Evolutionary conservation across 30 jellyfish, hydroid and myxozoan species (phyloP).

Genomic region (Turritopsis rubra): DNA sequence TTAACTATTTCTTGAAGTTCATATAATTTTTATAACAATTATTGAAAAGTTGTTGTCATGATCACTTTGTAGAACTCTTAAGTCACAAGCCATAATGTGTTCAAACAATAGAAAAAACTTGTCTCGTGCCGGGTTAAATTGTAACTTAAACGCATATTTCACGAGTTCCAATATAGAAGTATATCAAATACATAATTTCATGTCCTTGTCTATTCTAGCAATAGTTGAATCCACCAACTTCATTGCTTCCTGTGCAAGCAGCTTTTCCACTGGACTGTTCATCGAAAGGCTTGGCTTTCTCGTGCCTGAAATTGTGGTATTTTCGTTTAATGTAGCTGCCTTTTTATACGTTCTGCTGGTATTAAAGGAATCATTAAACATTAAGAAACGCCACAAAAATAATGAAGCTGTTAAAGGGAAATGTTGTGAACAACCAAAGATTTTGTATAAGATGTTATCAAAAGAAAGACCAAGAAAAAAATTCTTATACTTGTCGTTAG

Average conservation of each 20-base stretch:
- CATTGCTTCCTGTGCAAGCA: constrained; percentile 46
- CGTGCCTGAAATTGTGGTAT: constrained; percentile 40
- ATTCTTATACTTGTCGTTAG: neutral
- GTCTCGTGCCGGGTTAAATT: too few relatives aligned
- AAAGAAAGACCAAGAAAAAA: neutral
- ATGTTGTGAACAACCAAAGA: constrained; percentile 1
- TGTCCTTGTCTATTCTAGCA: constrained; percentile 22
- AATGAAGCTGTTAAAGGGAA: neutral
- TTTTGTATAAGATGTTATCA: neutral
- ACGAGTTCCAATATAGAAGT: neutral
- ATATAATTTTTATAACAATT: constrained; percentile 20
- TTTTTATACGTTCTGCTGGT: constrained; percentile 41
- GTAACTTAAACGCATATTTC: neutral
- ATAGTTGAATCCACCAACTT: constrained; percentile 54
- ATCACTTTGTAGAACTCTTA: constrained; percentile 30
- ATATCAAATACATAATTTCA: neutral
- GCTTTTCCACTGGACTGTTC: constrained; percentile 46
- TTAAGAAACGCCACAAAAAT: neutral
- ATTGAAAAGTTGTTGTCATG: constrained; percentile 38
- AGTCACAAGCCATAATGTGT: neutral
- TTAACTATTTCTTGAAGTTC: too few relatives aligned
- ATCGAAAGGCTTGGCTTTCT: constrained; percentile 36
- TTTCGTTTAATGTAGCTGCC: constrained; percentile 29
- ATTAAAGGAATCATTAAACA: constrained; percentile 45
- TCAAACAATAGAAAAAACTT: too few relatives aligned